Conservation (phyloP, 2,888 invertebrate genomes). For the Spodoptera picta region DNA sequence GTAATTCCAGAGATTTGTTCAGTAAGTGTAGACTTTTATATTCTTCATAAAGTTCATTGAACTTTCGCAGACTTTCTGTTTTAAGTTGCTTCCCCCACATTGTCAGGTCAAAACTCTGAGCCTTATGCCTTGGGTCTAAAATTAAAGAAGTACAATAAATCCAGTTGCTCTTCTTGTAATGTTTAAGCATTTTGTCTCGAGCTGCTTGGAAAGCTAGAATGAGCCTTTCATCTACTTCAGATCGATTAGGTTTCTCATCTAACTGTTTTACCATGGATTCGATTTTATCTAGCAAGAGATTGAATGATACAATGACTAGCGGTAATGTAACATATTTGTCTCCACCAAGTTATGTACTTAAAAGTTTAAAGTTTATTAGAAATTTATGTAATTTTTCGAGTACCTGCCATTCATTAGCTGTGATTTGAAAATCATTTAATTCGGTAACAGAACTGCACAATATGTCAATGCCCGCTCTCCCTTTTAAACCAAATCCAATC, state of each 20-base stretch:
- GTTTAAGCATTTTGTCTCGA: conserved; percentile 56
- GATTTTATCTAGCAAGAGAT: conserved; percentile 21
- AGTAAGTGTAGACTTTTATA: conserved; percentile 42
- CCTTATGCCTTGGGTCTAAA: conserved; percentile 56
- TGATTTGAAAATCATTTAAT: conserved; percentile 22
- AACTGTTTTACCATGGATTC: conserved; percentile 51
- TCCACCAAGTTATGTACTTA: conserved; percentile 55
- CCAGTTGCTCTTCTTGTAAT: conserved; percentile 53
- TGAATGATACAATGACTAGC: conserved; percentile 3
- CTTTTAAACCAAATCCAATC: conserved; percentile 55
- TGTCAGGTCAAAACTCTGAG: conserved; percentile 53
- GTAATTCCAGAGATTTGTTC: conserved; percentile 41
- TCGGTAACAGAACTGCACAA: no score
- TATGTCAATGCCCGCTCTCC: no score
- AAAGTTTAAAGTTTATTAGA: conserved; percentile 53
- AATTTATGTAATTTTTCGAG: conserved; percentile 49
- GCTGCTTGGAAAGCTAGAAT: conserved; percentile 55
- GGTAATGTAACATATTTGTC: conserved; percentile 54
- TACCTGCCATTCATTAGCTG: conserved; percentile 50
- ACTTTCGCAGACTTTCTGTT: conserved; percentile 42
- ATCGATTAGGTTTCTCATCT: conserved; percentile 55
- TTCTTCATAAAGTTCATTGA: conserved; percentile 43
- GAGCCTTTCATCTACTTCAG: conserved; percentile 56
- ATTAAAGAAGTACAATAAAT: conserved; percentile 47
- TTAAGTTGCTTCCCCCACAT: conserved; percentile 48